Evolutionary conservation across 2,113 vertebrate species (phyloP).

Genomic region (Tichodroma muraria): DNA sequence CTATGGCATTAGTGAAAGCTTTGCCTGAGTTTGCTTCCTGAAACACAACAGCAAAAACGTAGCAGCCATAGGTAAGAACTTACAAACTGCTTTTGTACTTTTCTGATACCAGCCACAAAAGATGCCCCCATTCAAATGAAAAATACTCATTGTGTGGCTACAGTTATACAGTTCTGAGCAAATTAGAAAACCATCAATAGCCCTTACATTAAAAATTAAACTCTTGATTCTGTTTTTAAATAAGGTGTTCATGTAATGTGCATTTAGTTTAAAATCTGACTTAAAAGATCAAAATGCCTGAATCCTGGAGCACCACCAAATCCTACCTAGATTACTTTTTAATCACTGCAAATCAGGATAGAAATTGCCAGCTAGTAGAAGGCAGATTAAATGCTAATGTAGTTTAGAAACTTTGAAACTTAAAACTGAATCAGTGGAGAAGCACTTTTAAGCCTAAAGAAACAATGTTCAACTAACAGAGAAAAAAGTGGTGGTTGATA

Average conservation of each 20-base stretch:
- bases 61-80: not conserved
- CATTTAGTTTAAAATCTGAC: slow-evolving; percentile 13
- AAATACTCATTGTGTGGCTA: not conserved
- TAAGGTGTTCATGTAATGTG: not conserved
- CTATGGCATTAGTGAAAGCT: not conserved
- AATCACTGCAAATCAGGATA: not conserved
- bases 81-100: not conserved
- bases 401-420: not conserved
- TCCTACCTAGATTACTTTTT: slow-evolving; percentile 12
- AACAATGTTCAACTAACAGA: not conserved
- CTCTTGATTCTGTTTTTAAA: not conserved
- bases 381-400: not conserved
- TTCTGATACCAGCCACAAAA: not conserved
- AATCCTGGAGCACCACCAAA: slow-evolving; percentile 5
- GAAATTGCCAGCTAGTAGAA: not conserved
- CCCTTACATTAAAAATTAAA: not conserved
- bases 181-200: not conserved
- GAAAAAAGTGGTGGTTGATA: not conserved
- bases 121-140: not conserved
- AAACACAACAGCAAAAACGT: accelerated
- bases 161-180: not conserved
- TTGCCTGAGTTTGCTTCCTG: not conserved
- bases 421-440: not conserved
- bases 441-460: not conserved
- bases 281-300: not conserved